phyloP scores from a whole-genome alignment of 2,797 vertebrate species.

The Rhynchonycteris naso region DNA sequence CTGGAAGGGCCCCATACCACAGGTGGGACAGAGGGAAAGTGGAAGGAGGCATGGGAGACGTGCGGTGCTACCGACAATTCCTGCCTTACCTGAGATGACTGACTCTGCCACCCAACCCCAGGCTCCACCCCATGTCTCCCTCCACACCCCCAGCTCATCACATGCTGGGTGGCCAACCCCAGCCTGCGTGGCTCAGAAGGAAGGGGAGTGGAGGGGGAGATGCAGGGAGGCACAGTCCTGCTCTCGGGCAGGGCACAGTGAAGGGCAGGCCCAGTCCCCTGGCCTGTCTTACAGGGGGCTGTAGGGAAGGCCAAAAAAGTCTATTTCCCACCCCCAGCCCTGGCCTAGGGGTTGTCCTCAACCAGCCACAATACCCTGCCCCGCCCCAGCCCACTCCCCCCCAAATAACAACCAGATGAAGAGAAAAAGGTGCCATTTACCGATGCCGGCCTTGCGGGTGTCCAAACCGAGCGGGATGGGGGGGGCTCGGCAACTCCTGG shows the following conservation, averaged over 20 bases:
- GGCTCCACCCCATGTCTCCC: conserved; percentile 44
- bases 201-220: conserved; percentile 45
- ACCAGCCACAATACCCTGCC: conserved; percentile 75
- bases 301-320: conserved; percentile 15
- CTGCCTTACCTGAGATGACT: conserved; percentile 79
- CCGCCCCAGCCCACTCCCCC: conserved; percentile 74
- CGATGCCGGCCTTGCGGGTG: conserved; percentile 81
- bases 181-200: background rate
- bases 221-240: background rate
- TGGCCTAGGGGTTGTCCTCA: conserved; percentile 67
- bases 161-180: background rate
- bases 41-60: conserved; percentile 54
- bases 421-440: conserved; percentile 82
- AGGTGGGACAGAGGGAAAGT: background rate
- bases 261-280: background rate
- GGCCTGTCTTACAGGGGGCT: conserved; percentile 21
- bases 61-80: conserved; percentile 65
- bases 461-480: conserved; percentile 78
- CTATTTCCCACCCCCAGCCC: conserved; percentile 61
- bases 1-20: conserved; percentile 51
- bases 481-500: conserved; percentile 78
- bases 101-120: conserved; percentile 56
- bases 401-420: conserved; percentile 79
- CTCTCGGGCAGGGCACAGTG: background rate
- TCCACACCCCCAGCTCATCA: conserved; percentile 39